A percentile compares a stretch with the other conserved stretches of the same genome.
Evolutionary conservation across 1,140 invertebrate species (phyloP).

Genomic region (Aphelenchoides besseyi): DNA sequence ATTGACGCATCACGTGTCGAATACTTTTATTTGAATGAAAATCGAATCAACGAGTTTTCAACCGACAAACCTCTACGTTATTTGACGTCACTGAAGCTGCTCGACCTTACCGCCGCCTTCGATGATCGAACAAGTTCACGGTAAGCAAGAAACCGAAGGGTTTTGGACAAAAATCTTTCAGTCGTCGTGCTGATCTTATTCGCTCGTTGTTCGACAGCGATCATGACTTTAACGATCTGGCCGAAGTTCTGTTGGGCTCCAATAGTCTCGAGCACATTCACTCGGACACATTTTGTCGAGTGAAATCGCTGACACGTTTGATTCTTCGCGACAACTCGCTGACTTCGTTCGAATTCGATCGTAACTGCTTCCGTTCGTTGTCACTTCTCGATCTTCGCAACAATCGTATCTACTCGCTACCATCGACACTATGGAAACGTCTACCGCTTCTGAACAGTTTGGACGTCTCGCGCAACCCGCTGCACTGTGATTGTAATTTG

Average conservation of each 20-base stretch:
- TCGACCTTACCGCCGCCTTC: constrained; percentile 35
- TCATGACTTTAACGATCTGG: constrained; percentile 30
- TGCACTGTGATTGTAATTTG: constrained; percentile 39
- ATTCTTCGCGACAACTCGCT: constrained; percentile 35
- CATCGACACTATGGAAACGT: constrained; percentile 28
- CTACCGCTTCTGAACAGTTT: constrained; percentile 25
- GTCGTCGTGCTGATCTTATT: constrained; percentile 23
- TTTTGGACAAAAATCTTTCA: background rate
- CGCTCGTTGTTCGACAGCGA: constrained; percentile 24
- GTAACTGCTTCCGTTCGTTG: constrained; percentile 24
- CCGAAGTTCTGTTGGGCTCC: constrained; percentile 26
- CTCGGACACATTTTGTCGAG: constrained; percentile 41
- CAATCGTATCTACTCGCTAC: constrained; percentile 23
- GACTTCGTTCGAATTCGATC: constrained; percentile 27
- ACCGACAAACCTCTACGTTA: constrained; percentile 28
- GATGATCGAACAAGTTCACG: constrained; percentile 15
- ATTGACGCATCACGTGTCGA: constrained; percentile 27
- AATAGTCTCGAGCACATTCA: constrained; percentile 36
- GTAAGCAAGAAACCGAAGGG: background rate
- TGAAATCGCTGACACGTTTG: constrained; percentile 28
- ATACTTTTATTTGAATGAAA: constrained; percentile 27
- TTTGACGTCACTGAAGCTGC: constrained; percentile 23
- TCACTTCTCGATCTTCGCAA: constrained; percentile 26
- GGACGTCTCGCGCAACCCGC: constrained; percentile 44
- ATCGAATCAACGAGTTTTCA: constrained; percentile 20